A percentile compares a stretch with the other conserved stretches of the same genome.
Evolutionary conservation across 2,113 vertebrate species (phyloP).

Genomic region (Gymnarchus niloticus): DNA sequence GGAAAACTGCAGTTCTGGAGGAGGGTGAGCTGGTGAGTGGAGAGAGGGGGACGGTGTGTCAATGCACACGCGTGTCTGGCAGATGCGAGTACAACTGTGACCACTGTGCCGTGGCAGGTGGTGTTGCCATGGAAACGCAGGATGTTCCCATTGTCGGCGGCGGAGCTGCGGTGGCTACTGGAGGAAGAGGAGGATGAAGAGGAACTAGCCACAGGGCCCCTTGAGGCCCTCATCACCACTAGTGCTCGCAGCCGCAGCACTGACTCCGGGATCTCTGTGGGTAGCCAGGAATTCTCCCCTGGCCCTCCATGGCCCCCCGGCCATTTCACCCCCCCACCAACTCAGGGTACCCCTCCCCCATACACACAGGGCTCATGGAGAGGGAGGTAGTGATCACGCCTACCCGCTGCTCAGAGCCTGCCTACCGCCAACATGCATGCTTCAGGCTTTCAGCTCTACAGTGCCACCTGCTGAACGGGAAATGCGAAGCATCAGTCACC

Average conservation of each 20-base stretch:
- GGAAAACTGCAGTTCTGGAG: constrained; percentile 37
- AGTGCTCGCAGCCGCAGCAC: constrained; percentile 45
- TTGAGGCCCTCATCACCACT: constrained; percentile 25
- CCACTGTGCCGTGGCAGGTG: constrained; percentile 22
- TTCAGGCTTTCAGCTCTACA: constrained; percentile 1
- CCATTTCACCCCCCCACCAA: constrained; percentile 21
- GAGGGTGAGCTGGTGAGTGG: constrained; percentile 45
- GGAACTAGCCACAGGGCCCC: constrained; percentile 16
- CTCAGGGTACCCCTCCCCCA: constrained; percentile 36
- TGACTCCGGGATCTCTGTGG: constrained; percentile 46
- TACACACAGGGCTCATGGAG: not conserved
- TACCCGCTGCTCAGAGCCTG: not conserved
- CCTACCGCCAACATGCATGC: not conserved
- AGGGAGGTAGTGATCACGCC: not conserved
- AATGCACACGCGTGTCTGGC: not conserved
- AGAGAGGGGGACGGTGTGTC: not conserved
- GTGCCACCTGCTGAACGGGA: not conserved
- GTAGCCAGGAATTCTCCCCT: constrained; percentile 45
- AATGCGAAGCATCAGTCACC: not conserved
- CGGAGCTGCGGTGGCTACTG: constrained; percentile 37
- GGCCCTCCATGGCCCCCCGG: constrained; percentile 8
- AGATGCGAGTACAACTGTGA: not conserved
- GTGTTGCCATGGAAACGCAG: constrained; percentile 46
- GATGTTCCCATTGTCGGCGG: constrained; percentile 46
- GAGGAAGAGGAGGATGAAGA: constrained; percentile 27